These are phyloP conservation scores for Amiota communis DNA, from an alignment of 2,888 invertebrate genomes.

Conservation along the genomic window DNA sequence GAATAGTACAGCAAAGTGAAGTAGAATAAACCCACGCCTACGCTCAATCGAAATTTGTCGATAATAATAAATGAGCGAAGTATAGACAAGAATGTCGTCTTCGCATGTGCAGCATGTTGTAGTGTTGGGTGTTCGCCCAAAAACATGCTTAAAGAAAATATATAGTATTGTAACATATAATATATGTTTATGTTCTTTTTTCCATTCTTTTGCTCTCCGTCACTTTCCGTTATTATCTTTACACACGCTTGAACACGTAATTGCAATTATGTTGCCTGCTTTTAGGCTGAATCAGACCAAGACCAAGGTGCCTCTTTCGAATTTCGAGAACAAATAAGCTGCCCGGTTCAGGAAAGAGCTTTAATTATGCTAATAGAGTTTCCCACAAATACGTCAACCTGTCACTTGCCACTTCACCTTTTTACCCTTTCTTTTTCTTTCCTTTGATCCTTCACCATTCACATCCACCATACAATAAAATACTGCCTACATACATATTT, in stretches of 20 bases:
- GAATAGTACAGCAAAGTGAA: too few relatives aligned
- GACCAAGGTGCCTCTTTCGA: background rate
- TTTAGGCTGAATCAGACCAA: background rate
- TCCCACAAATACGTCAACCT: background rate
- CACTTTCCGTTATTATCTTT: background rate
- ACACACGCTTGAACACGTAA: conserved; percentile 31
- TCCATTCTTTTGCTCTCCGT: background rate
- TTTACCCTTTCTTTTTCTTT: background rate
- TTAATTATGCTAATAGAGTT: conserved; percentile 22
- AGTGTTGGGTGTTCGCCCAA: background rate
- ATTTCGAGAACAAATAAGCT: background rate
- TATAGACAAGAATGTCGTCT: conserved; percentile 1
- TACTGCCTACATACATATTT: too few relatives aligned
- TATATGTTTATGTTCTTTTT: background rate
- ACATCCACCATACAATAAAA: background rate
- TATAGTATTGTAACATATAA: background rate
- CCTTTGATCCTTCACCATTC: too few relatives aligned
- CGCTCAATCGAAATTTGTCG: conserved; percentile 20
- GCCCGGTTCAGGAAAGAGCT: background rate
- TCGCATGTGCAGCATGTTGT: too few relatives aligned
- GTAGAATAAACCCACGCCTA: background rate
- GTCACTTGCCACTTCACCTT: background rate
- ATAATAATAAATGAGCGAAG: conserved; percentile 28
- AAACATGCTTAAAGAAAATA: conserved; percentile 1
- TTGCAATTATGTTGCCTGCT: conserved; percentile 25